A percentile compares a stretch with the other conserved stretches of the same genome.
phyloP scores from a whole-genome alignment of 2,113 vertebrate species.

The Hippocampus barbouri region DNA sequence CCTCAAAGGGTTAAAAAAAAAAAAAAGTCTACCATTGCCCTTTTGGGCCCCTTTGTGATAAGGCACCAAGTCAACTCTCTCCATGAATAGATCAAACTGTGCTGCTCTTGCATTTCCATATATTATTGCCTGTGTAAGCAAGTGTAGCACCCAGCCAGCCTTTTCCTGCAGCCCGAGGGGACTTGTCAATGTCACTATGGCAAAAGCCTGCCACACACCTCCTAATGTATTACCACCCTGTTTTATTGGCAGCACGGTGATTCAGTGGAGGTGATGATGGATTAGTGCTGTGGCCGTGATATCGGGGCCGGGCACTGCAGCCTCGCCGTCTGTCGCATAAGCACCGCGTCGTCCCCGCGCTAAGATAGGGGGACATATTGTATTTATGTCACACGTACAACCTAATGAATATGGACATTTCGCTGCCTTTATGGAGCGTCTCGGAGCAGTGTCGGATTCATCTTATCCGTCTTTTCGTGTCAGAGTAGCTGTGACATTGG shows the following conservation, averaged over 20 bases:
- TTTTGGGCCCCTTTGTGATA: background rate
- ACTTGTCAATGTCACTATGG: constrained; percentile 75
- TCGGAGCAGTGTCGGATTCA: constrained; percentile 11
- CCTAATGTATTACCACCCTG: constrained; percentile 71
- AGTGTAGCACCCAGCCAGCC: constrained; percentile 53
- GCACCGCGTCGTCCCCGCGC: constrained; percentile 44
- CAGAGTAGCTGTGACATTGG: background rate
- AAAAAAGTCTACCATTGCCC: background rate
- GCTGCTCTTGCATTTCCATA: constrained; percentile 58
- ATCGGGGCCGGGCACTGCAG: constrained; percentile 56
- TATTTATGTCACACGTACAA: constrained; percentile 54
- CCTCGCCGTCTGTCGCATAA: constrained; percentile 56
- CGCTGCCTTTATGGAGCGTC: constrained; percentile 46
- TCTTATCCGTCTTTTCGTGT: background rate
- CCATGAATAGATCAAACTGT: constrained; percentile 13
- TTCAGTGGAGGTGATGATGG: constrained; percentile 74
- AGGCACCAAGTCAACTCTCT: constrained; percentile 22
- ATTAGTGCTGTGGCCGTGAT: constrained; percentile 59
- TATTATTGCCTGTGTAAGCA: constrained; percentile 73
- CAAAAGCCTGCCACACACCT: constrained; percentile 71
- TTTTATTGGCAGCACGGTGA: constrained; percentile 72
- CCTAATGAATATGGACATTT: constrained; percentile 51
- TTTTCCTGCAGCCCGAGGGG: constrained; percentile 67
- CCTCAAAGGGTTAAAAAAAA: too few relatives aligned
- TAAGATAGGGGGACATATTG: constrained; percentile 35